Evolutionary conservation across 1,140 invertebrate genomes (phyloP), one percentile per base, ranked within the genome.

Genomic region (Yoshiicerus persimilis): DNA sequence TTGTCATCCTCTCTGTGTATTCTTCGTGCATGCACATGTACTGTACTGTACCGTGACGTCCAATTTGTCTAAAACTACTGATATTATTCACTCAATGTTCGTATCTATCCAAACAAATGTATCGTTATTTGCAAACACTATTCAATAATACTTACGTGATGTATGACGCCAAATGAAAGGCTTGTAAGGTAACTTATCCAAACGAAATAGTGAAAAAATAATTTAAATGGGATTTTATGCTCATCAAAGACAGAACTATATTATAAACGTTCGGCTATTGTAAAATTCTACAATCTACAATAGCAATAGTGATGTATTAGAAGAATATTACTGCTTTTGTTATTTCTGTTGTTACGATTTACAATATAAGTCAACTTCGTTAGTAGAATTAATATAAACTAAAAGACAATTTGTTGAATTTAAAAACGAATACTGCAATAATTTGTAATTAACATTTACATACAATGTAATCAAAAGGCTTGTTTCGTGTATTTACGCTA

Each of bases 31-130:
- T 70, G 64, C 27, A 66, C 27, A 77, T 36, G 75, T 80, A 80
- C 75, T 75, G 70, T 75, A 75, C 70, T 80, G 75, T 80, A 77
- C 27, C 27, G 70, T 77, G 32, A 80, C 75, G 75, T 80, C 75
- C 75, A 80, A 80, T 38, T 80, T 80, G 75, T 80, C 30, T 80
- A 80, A 36, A 36, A 38, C 75, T 77, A 80, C 34, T 38, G 10
- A 38, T n/a, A 34, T 36, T 80, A 38, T 30, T 30, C 66, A 70
- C 25, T 70, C 27, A 80, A 80, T 80, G 75, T 80, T 80, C 75
- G 75, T 80, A 80, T 80, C 11, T 80, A 80, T 80, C 75, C 75
- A 80, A 80, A 80, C 38, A 70, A 70, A 25, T 70, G 62, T 64
- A 64, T 6, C n/a, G 64, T 70, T 70, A 10, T 70, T 70, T 25